Conservation (phyloP, 2,888 invertebrate species). For the Bimastos eiseni region DNA sequence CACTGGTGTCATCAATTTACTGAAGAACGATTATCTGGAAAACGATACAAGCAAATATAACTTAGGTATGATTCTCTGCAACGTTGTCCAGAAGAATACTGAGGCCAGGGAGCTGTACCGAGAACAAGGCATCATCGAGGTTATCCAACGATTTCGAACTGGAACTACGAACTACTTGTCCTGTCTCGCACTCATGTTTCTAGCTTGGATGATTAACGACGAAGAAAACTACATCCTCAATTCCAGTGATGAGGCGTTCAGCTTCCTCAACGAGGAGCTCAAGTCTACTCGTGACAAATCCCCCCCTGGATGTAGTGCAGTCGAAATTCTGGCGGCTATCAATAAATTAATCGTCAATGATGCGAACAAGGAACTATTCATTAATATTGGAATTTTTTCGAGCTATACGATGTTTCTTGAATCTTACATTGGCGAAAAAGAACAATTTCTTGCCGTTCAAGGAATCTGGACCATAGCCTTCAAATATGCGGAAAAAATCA, state of each 20-base stretch:
- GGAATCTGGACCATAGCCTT: slow-evolving; percentile 37
- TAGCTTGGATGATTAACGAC: slow-evolving; percentile 53
- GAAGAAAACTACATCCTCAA: slow-evolving; percentile 51
- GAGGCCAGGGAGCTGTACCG: slow-evolving; percentile 46
- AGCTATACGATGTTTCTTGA: not conserved
- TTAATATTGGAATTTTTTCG: slow-evolving; percentile 22
- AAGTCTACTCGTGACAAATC: slow-evolving; percentile 48
- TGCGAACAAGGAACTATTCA: slow-evolving; percentile 48
- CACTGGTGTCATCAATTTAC: slow-evolving; percentile 29
- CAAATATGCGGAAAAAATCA: slow-evolving; percentile 34
- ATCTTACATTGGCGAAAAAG: not conserved
- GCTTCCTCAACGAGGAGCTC: slow-evolving; percentile 50
- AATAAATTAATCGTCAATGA: slow-evolving; percentile 54
- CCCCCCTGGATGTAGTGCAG: slow-evolving; percentile 50
- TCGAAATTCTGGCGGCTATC: slow-evolving; percentile 50
- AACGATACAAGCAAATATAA: not conserved
- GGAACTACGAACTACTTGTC: slow-evolving; percentile 47
- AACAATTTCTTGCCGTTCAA: slow-evolving; percentile 19
- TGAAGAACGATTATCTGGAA: slow-evolving; percentile 26
- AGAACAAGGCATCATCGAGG: slow-evolving; percentile 44
- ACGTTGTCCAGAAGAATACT: slow-evolving; percentile 46
- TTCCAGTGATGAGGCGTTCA: slow-evolving; percentile 48
- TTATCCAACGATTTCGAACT: slow-evolving; percentile 42
- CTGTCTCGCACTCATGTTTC: slow-evolving; percentile 51
- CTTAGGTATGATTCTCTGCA: slow-evolving; percentile 20